phyloP scores from a whole-genome alignment of 2,888 invertebrate genomes.

The Chironomus riparius region DNA sequence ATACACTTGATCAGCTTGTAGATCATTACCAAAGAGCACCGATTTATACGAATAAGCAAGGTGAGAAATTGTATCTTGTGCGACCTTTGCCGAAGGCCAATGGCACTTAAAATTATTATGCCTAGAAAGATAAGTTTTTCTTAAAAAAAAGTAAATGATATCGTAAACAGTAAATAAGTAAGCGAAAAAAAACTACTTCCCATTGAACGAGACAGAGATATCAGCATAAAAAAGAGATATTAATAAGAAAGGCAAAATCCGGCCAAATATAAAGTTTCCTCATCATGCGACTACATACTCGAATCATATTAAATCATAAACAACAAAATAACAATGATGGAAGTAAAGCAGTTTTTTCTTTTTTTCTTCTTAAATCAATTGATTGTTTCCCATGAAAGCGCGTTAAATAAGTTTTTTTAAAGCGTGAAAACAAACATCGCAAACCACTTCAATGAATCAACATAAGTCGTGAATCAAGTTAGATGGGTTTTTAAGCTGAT shows the following conservation, averaged over 20 bases:
- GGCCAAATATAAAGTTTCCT: neutral
- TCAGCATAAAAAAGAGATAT: no score
- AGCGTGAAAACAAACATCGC: neutral
- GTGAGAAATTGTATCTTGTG: constrained; percentile 94
- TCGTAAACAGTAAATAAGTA: neutral
- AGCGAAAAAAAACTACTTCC: neutral
- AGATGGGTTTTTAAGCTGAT: no score
- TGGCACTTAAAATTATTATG: constrained; percentile 38
- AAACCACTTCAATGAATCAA: no score
- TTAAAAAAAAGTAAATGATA: neutral
- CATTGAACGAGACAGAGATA: neutral
- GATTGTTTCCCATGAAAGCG: neutral
- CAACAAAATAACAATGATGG: neutral
- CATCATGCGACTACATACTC: neutral
- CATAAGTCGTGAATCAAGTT: no score
- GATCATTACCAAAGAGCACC: constrained; percentile 98
- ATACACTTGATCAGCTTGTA: constrained; percentile 89
- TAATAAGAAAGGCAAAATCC: no score
- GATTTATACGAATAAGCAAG: constrained; percentile 95
- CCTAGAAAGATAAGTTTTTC: neutral
- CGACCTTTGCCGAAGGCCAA: constrained; percentile 73
- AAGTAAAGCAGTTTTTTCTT: neutral
- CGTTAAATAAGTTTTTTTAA: neutral
- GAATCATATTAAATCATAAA: neutral
- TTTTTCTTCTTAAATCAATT: neutral